A percentile compares a stretch with the other conserved stretches of the same genome.
phyloP scores from a whole-genome alignment of 2,797 vertebrate species.

The Gephyroberyx darwinii region DNA sequence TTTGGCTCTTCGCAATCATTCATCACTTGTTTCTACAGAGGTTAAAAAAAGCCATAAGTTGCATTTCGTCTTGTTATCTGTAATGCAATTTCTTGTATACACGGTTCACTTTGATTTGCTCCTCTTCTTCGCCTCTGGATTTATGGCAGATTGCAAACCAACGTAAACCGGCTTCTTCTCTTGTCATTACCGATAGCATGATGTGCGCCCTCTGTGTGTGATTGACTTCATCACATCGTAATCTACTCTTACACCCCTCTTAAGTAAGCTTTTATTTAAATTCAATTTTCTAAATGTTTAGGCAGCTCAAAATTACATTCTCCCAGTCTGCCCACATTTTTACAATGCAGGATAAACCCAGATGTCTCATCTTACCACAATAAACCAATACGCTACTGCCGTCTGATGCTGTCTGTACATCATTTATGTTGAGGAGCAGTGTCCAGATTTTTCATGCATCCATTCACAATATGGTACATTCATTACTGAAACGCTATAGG shows the following conservation, averaged over 20 bases:
- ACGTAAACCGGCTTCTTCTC: background rate
- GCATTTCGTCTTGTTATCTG: too few species aligned
- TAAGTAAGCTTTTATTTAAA: background rate
- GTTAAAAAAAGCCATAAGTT: too few species aligned
- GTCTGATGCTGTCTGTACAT: constrained; percentile 60
- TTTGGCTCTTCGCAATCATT: too few species aligned
- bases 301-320: background rate
- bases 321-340: constrained; percentile 4
- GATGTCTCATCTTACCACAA: constrained; percentile 49
- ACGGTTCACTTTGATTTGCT: background rate
- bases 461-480: constrained; percentile 67
- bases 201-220: constrained; percentile 1
- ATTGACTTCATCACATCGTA: constrained; percentile 1
- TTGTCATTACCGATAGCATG: background rate
- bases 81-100: too few species aligned
- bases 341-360: background rate
- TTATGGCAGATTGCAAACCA: background rate
- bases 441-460: constrained; percentile 61
- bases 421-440: constrained; percentile 68
- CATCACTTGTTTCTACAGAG: too few species aligned
- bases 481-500: constrained; percentile 75
- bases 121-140: background rate
- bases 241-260: constrained; percentile 1
- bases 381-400: constrained; percentile 62
- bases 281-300: background rate